phyloP scores from a whole-genome alignment of 2,888 invertebrate species.

The Liposcelis brunnea region DNA sequence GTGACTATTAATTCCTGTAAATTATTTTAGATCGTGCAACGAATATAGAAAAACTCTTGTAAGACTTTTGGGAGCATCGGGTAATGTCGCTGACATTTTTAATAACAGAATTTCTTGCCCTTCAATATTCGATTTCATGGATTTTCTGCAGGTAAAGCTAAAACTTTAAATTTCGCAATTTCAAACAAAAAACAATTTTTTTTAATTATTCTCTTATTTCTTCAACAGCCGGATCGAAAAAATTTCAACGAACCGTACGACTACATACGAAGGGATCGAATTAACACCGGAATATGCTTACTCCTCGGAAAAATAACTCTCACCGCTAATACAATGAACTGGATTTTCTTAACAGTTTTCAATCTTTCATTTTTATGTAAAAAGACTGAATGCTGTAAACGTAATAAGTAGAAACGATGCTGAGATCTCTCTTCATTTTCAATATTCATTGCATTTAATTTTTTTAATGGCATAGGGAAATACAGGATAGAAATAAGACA shows the following conservation, averaged over 20 bases:
- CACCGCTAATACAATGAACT: neutral
- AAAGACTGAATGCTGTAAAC: too few relatives aligned
- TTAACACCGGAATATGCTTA: constrained; percentile 3
- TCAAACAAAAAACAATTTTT: too few relatives aligned
- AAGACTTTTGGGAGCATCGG: constrained; percentile 24
- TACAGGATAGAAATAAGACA: too few relatives aligned
- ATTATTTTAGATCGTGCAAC: constrained; percentile 2
- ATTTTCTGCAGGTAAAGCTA: constrained; percentile 48
- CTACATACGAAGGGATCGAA: neutral
- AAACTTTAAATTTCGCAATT: too few relatives aligned
- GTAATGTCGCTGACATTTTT: constrained; percentile 37
- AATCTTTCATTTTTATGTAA: neutral
- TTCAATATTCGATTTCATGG: constrained; percentile 67
- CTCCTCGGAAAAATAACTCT: neutral
- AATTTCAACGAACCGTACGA: neutral
- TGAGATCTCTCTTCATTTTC: too few relatives aligned
- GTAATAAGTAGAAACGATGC: too few relatives aligned
- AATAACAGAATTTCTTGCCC: constrained; percentile 51
- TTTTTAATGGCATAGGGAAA: too few relatives aligned
- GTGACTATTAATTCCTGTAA: neutral
- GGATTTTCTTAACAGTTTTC: constrained; percentile 1
- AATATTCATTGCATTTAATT: too few relatives aligned
- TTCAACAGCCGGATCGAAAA: constrained; percentile 4
- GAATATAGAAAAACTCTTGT: constrained; percentile 3
- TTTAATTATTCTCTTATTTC: neutral